Base-by-base conservation (phyloP, 2,113 vertebrate genomes). In the Elephantulus edwardii region DNA sequence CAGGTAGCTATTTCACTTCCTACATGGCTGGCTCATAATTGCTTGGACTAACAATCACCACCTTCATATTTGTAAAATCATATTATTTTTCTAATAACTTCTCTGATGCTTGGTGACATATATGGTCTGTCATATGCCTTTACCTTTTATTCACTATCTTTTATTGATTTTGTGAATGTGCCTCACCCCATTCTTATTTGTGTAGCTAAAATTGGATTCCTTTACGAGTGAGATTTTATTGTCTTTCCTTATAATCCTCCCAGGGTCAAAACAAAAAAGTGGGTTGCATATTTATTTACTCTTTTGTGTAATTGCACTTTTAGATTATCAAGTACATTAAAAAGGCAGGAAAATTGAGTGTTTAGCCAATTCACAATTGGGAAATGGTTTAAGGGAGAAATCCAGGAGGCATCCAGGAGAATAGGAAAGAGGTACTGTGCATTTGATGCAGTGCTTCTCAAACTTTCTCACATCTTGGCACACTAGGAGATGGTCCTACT, bases 111-210 rank as follows among this genome's bases (percentile, higher is more conserved):
- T 54, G 52, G 8, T 54, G 66, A 75, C 40, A 70, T 46, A 62
- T 83, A 48, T 38, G 19, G 28, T 70, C 46, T 82, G 16, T 10
- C 20, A 72, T 42, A 56, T 33, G 28, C 44, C 20, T 74, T 76
- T 1, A 9, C 26, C 33, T 83, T 90, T 93, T 83, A 93, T 92
- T 93, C 42, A 86, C n/a, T 70, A 58, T 74, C 50, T 86, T 91
- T 85, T 76, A 88, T 90, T 76, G 62, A 68, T 68, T 90, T 76
- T 92, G 76, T 75, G 76, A 40, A 76, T 40, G 54, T 62, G 86
- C 46, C 33, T 79, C 83, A 46, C 42, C 46, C 58, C 83, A 35
- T 44, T 60, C 35, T 90, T 75, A 91, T 75, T 62, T 79, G 58
- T 88, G 12, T 54, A 76, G 92, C 26, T 89, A 64, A 26, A 88